Conservation (phyloP, 2,113 vertebrate species). For the Arizona elegans region DNA sequence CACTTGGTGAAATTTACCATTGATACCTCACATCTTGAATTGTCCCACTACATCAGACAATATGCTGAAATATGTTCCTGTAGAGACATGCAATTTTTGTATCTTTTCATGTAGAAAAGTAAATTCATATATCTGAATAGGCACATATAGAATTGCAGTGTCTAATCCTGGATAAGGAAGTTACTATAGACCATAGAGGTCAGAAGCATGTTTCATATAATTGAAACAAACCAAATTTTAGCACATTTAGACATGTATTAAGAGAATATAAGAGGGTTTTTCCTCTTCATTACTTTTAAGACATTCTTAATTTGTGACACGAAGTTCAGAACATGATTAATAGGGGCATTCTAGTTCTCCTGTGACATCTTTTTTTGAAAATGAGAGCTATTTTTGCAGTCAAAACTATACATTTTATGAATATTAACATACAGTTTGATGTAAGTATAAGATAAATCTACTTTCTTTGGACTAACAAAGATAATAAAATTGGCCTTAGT, state of each 20-base stretch:
- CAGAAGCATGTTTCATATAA: background rate
- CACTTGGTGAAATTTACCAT: background rate
- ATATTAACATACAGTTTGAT: background rate
- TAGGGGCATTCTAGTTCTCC: too few relatives aligned
- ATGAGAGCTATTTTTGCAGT: background rate
- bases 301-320: background rate
- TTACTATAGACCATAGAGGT: background rate
- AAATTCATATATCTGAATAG: background rate
- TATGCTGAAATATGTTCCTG: background rate
- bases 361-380: background rate
- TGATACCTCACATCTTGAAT: background rate
- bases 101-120: background rate
- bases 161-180: background rate
- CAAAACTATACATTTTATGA: background rate
- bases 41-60: background rate
- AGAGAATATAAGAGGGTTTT: background rate
- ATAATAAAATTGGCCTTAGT: background rate
- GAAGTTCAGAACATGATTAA: background rate
- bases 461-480: background rate
- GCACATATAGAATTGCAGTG: background rate
- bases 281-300: background rate
- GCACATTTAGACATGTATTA: background rate
- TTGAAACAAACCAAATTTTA: background rate
- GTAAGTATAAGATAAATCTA: background rate
- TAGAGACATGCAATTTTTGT: background rate